phyloP scores from a whole-genome alignment of 2,113 vertebrate species.

The Micronycteris hirsuta region DNA sequence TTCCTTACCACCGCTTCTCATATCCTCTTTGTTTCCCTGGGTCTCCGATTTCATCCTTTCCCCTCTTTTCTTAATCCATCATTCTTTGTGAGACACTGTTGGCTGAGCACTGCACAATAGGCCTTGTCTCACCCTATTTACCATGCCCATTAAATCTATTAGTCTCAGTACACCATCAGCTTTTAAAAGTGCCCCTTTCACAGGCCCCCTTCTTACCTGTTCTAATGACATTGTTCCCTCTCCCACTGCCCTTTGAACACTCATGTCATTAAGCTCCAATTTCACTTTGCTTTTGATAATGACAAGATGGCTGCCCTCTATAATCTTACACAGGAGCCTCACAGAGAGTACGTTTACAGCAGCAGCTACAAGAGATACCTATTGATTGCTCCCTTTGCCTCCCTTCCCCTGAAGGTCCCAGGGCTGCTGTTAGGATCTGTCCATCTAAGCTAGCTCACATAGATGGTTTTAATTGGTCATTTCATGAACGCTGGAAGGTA shows the following conservation, averaged over 20 bases:
- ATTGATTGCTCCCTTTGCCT: conserved; percentile 56
- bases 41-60: conserved; percentile 67
- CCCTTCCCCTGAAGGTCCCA: conserved; percentile 44
- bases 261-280: conserved; percentile 68
- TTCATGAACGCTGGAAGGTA: background rate
- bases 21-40: conserved; percentile 61
- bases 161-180: conserved; percentile 59
- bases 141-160: conserved; percentile 70
- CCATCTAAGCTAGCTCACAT: background rate
- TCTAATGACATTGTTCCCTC: conserved; percentile 41
- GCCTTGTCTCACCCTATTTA: conserved; percentile 60
- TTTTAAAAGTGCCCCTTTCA: conserved; percentile 61
- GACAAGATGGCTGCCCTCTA: conserved; percentile 47
- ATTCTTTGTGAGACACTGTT: conserved; percentile 46
- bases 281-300: conserved; percentile 51
- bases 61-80: conserved; percentile 58
- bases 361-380: conserved; percentile 34
- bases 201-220: conserved; percentile 57
- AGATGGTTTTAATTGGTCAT: background rate
- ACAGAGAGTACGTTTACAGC: conserved; percentile 41
- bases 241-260: conserved; percentile 59
- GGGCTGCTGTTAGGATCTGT: background rate
- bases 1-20: conserved; percentile 37
- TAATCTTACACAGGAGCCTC: conserved; percentile 48
- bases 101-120: conserved; percentile 54